A percentile compares a stretch with the other conserved stretches of the same genome.
Conservation (phyloP, 2,797 vertebrate species). For the Holocentrus rufus region DNA sequence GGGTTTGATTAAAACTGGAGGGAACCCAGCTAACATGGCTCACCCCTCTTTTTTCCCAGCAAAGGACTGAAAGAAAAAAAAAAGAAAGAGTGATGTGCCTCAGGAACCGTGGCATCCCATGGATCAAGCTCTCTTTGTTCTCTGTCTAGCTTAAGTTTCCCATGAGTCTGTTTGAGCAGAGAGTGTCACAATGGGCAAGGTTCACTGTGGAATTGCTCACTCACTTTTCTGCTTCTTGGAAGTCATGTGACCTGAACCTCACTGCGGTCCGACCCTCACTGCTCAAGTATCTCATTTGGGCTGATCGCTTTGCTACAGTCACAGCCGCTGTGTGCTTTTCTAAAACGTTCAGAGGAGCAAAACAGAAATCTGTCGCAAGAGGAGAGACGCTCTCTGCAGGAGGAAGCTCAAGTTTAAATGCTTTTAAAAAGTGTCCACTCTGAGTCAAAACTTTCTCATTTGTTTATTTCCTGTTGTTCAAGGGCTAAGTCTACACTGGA, state of each 20-base stretch:
- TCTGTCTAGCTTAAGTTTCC: slow-evolving; percentile 78
- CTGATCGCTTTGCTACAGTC: slow-evolving; percentile 35
- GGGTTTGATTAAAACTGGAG: slow-evolving; percentile 79
- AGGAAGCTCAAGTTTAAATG: too few relatives aligned
- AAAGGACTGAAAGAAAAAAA: slow-evolving; percentile 52
- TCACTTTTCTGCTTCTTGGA: slow-evolving; percentile 68
- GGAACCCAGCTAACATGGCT: slow-evolving; percentile 74
- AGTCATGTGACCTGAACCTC: slow-evolving; percentile 72
- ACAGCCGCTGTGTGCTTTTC: slow-evolving; percentile 8
- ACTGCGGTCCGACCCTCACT: slow-evolving; percentile 50
- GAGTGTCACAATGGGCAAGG: slow-evolving; percentile 76
- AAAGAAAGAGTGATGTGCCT: slow-evolving; percentile 73
- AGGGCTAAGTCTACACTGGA: slow-evolving; percentile 2
- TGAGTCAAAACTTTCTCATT: too few relatives aligned
- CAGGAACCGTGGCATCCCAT: slow-evolving; percentile 78
- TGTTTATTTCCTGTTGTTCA: neutral
- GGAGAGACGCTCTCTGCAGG: too few relatives aligned
- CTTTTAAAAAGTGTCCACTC: too few relatives aligned
- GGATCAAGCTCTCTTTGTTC: slow-evolving; percentile 82
- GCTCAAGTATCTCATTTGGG: slow-evolving; percentile 52
- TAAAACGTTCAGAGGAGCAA: slow-evolving; percentile 3
- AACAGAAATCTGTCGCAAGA: slow-evolving; percentile 3
- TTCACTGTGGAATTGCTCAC: slow-evolving; percentile 72
- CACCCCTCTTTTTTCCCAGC: slow-evolving; percentile 72
- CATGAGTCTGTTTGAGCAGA: slow-evolving; percentile 80